Percentiles rank a stretch among this genome's conserved stretches.
Evolutionary conservation across 2,888 invertebrate species (phyloP).

Genomic region (Pantelozetes paolii): DNA sequence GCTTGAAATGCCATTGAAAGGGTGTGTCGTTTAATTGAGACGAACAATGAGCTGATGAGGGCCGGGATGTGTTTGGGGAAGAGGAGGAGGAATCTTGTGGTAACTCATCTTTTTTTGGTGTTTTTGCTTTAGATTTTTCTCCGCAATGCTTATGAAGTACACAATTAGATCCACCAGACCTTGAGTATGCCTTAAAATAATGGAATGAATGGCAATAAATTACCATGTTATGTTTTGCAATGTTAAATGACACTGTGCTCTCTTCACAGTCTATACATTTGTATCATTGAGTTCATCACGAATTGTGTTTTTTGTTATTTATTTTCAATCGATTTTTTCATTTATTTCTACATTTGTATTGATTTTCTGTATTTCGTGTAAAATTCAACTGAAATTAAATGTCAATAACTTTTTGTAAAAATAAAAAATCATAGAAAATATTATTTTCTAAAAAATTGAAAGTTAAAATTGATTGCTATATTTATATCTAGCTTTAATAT

Average conservation of each 20-base stretch:
- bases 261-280: not conserved
- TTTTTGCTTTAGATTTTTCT: not conserved
- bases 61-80: constrained; percentile 4
- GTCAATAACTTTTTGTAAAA: too few relatives aligned
- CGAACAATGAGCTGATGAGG: not conserved
- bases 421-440: too few relatives aligned
- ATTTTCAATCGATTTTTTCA: not conserved
- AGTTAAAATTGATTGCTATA: too few relatives aligned
- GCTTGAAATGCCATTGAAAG: constrained; percentile 39
- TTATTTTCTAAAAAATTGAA: too few relatives aligned
- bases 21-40: constrained; percentile 1
- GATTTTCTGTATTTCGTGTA: not conserved
- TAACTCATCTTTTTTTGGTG: not conserved
- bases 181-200: constrained; percentile 13
- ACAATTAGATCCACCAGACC: constrained; percentile 34
- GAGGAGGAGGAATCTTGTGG: not conserved
- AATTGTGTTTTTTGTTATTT: not conserved
- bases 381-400: too few relatives aligned
- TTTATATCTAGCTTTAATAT: too few relatives aligned
- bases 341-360: too few relatives aligned
- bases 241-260: not conserved
- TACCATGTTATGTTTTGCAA: too few relatives aligned
- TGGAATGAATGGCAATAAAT: too few relatives aligned
- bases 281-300: not conserved
- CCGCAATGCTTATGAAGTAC: constrained; percentile 40